Conservation (phyloP, 1,140 invertebrate species). For the Forficula auricularia region DNA sequence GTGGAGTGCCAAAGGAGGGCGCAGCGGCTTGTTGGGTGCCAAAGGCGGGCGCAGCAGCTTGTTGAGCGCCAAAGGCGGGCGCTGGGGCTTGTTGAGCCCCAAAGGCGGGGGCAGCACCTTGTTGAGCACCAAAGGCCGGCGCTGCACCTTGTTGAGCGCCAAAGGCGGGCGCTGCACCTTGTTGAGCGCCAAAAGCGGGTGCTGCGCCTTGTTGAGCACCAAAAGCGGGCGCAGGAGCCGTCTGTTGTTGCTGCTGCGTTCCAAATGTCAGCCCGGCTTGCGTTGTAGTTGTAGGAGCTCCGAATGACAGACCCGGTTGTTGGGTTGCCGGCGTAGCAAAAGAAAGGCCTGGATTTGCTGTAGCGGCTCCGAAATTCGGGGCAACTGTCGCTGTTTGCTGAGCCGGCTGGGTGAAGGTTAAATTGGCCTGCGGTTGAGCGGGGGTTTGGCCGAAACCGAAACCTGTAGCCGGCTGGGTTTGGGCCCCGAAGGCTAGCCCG, state of each 20-base stretch:
- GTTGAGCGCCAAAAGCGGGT: not conserved
- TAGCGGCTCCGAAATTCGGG: conserved; percentile 1
- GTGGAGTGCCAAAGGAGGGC: too few relatives aligned
- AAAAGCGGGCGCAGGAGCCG: conserved; percentile 5
- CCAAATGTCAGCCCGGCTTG: not conserved
- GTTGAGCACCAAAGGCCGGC: too few relatives aligned
- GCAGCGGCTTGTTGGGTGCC: too few relatives aligned
- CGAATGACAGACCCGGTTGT: conserved; percentile 17
- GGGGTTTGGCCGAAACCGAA: conserved; percentile 16
- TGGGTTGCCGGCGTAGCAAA: conserved; percentile 8
- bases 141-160: too few relatives aligned
- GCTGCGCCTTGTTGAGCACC: conserved; percentile 4
- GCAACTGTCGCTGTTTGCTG: conserved; percentile 11
- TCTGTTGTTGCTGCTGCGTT: conserved; percentile 1
- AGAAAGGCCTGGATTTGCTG: conserved; percentile 12
- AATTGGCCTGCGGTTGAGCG: conserved; percentile 6
- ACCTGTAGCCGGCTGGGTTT: conserved; percentile 11
- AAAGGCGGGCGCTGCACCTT: conserved; percentile 6
- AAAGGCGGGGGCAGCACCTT: too few relatives aligned
- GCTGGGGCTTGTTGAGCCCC: too few relatives aligned
- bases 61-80: too few relatives aligned
- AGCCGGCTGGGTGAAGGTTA: conserved; percentile 13
- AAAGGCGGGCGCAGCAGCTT: too few relatives aligned
- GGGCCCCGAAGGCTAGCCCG: conserved; percentile 14
- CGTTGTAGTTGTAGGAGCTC: conserved; percentile 12